A percentile compares a stretch with the other conserved stretches of the same genome.
Conservation (phyloP, 2,888 invertebrate species). For the Habrosyne pyritoides region DNA sequence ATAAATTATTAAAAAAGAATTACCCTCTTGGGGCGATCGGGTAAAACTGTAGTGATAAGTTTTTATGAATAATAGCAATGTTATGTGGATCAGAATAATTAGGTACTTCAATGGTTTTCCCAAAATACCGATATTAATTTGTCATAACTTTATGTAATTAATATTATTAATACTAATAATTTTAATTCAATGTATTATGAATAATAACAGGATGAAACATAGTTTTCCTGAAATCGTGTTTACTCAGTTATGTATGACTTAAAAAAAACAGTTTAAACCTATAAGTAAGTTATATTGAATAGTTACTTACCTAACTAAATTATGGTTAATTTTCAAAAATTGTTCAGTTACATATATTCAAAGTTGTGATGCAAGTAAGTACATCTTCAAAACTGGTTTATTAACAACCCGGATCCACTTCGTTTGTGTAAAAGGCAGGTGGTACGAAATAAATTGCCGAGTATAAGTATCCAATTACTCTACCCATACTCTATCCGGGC, state of each 20-base stretch:
- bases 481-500: background rate
- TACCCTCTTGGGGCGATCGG: too few species aligned
- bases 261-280: background rate
- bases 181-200: background rate
- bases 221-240: background rate
- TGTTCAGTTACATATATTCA: too few species aligned
- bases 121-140: background rate
- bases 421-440: background rate
- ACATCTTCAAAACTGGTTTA: background rate
- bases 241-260: background rate
- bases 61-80: background rate
- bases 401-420: background rate
- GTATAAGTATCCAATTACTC: constrained; percentile 20
- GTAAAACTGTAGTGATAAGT: background rate
- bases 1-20: too few species aligned
- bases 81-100: background rate
- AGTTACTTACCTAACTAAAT: too few species aligned
- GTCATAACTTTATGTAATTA: background rate
- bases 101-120: background rate
- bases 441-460: constrained; percentile 1
- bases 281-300: too few species aligned
- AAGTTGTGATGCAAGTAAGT: background rate
- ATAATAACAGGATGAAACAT: background rate
- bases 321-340: too few species aligned
- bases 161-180: background rate